Evolutionary conservation across 1,140 invertebrate genomes (phyloP).

Genomic region (Lineus longissimus): DNA sequence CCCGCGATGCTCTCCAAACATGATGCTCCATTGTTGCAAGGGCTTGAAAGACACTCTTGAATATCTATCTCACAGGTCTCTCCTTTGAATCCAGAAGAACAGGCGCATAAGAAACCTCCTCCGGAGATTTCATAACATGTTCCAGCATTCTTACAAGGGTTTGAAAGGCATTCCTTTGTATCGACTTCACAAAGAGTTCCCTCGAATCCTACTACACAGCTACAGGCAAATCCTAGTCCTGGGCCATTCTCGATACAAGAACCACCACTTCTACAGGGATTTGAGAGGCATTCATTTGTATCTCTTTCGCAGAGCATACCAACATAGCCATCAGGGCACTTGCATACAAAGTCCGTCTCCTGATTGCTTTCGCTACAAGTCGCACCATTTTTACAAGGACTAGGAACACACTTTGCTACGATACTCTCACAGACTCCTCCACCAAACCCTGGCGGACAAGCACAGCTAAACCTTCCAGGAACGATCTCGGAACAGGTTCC

Average conservation of each 20-base stretch:
- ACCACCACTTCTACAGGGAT: constrained; percentile 57
- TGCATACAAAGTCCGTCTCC: constrained; percentile 67
- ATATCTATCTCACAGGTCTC: too few relatives aligned
- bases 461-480: constrained; percentile 64
- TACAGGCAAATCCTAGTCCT: constrained; percentile 90
- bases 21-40: too few relatives aligned
- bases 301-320: constrained; percentile 88
- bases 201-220: constrained; percentile 87
- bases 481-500: constrained; percentile 87
- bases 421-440: constrained; percentile 94
- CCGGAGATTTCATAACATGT: too few relatives aligned
- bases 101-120: too few relatives aligned
- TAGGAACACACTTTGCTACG: constrained; percentile 75
- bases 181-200: constrained; percentile 81
- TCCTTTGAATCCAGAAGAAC: too few relatives aligned
- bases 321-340: constrained; percentile 84
- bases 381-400: constrained; percentile 83
- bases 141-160: constrained; percentile 45
- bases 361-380: constrained; percentile 87
- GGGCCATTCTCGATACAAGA: constrained; percentile 76
- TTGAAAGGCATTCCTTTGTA: constrained; percentile 53
- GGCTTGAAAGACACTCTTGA: too few relatives aligned
- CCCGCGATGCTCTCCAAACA: too few relatives aligned
- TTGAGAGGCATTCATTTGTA: constrained; percentile 82
- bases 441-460: constrained; percentile 86